These are phyloP conservation scores for Eretmocerus hayati DNA, from an alignment of 2,888 invertebrate species.

Conservation along the genomic window DNA sequence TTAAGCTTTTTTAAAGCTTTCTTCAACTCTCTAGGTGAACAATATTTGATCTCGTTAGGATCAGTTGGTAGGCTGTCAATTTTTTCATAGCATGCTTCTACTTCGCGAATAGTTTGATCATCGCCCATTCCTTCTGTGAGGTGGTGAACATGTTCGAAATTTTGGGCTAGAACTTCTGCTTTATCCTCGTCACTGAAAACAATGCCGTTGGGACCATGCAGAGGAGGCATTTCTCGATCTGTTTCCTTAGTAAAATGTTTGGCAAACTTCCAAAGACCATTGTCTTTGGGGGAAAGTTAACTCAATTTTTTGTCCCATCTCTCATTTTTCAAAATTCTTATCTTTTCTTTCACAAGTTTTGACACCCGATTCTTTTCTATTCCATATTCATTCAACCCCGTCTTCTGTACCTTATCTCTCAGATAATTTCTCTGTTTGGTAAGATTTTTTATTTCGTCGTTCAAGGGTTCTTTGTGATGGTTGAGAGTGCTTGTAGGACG, in stretches of 20 bases:
- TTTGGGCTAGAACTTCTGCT: not conserved
- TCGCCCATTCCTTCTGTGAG: constrained; percentile 11
- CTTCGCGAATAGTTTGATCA: not conserved
- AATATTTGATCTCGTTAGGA: not conserved
- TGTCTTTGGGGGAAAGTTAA: not conserved
- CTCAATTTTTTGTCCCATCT: not conserved
- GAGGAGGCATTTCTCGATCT: constrained; percentile 7
- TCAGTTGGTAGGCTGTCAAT: not conserved
- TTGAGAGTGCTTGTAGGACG: too few species aligned
- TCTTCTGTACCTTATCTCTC: constrained; percentile 9
- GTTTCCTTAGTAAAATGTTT: not conserved
- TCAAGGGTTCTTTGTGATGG: constrained; percentile 1
- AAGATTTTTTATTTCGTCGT: constrained; percentile 9
- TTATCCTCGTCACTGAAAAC: not conserved
- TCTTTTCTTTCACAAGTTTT: not conserved
- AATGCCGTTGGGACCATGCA: constrained; percentile 10
- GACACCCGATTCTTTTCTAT: not conserved
- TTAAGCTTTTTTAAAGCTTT: not conserved
- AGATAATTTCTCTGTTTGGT: constrained; percentile 9
- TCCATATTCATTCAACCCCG: not conserved
- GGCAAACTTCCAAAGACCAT: not conserved
- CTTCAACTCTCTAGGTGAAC: not conserved
- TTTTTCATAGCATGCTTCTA: not conserved
- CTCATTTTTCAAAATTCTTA: not conserved
- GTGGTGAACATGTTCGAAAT: not conserved